phyloP scores from a whole-genome alignment of 2,888 invertebrate genomes.

The Coleophora deauratella region DNA sequence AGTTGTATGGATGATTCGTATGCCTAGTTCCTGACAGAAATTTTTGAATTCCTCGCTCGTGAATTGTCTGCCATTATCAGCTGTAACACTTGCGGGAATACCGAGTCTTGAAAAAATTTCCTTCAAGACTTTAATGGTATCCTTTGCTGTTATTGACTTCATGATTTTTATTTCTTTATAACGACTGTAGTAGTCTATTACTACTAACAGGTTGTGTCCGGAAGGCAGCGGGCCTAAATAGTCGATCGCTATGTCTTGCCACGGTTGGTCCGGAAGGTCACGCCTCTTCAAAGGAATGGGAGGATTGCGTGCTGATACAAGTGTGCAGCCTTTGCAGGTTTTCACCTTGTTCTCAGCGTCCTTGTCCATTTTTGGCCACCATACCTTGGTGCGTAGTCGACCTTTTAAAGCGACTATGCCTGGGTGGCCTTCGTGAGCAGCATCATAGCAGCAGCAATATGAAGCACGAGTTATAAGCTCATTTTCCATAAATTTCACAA shows the following conservation, averaged over 20 bases:
- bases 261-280: constrained; percentile 6
- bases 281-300: background rate
- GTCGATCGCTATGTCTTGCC: constrained; percentile 17
- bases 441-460: too few species aligned
- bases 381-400: constrained; percentile 11
- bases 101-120: constrained; percentile 7
- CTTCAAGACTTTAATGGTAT: constrained; percentile 3
- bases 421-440: too few species aligned
- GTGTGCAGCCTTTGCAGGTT: constrained; percentile 9
- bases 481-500: too few species aligned
- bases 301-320: constrained; percentile 5
- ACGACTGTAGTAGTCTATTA: too few species aligned
- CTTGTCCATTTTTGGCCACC: constrained; percentile 13
- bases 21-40: too few species aligned
- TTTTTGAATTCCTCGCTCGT: too few species aligned
- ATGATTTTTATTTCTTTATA: too few species aligned
- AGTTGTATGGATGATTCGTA: constrained; percentile 3
- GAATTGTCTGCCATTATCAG: too few species aligned
- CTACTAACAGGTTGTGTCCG: too few species aligned
- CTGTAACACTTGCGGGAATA: constrained; percentile 1
- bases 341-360: constrained; percentile 10
- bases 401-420: constrained; percentile 10
- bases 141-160: background rate
- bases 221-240: too few species aligned
- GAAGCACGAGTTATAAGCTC: too few species aligned